Base-by-base conservation (phyloP, 2,888 invertebrate genomes). In the Ophraella communa region DNA sequence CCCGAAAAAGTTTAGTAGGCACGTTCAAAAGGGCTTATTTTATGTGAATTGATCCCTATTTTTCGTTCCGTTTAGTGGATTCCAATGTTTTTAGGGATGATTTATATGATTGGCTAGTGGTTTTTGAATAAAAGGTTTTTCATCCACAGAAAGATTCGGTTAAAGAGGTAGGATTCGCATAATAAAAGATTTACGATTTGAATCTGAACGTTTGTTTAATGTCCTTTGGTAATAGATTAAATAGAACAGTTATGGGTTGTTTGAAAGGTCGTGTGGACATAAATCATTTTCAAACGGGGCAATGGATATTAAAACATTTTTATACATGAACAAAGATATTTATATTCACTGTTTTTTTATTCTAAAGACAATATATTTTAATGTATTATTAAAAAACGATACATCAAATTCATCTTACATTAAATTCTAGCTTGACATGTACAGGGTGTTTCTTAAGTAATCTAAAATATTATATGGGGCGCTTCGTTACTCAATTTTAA, bases 21-120 rank as follows among this genome's bases (percentile, higher is more conserved):
- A 68, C 68, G 68, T 65, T 44, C 62, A 23, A 56, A 59, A 62
- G 55, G 53, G 52, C 59, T 59, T 49, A 62, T 67, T 62, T 59
- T 51, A 62, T 45, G 24, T 33, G 35, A 55, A 39, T 30, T 59
- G 54, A 59, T 58, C 65, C 51, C 47, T 23, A 57, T 27, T 58
- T 61, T 58, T 58, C 47, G 57, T 62, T 53, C 54, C 39, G 57
- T 62, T 62, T 65, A 62, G 62, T 67, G 61, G 62, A 59, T 56
- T 62, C 27, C 57, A 58, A 62, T 60, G 52, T 60, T 44, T 58
- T 65, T 42, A 59, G 45, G 56, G 59, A 55, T 65, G 58, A 67
- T 65, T 65, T 60, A 67, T 65, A 14, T 44, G 49, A 58, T 61
- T 61, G 42, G 53, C 39, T 54, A n/a, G 61, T 44, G 65, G 65